Evolutionary conservation across 2,797 vertebrate genomes (phyloP).

Genomic region (Phrynocephalus vlangalii): DNA sequence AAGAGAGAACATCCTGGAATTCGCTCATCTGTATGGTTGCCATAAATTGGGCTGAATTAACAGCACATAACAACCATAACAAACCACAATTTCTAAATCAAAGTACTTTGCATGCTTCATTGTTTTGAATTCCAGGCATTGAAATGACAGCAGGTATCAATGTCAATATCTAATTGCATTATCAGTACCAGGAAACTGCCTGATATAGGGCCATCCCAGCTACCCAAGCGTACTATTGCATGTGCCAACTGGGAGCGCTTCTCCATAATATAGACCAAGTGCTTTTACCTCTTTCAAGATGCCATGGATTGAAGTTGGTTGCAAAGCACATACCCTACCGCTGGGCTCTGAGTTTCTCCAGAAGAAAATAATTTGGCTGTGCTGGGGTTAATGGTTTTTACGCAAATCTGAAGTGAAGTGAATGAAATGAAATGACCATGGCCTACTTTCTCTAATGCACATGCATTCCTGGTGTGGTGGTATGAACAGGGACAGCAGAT

Average conservation of each 20-base stretch:
- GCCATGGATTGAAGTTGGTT: too few species aligned
- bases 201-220: too few species aligned
- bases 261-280: not conserved
- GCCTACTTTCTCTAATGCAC: not conserved
- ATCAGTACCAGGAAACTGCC: not conserved
- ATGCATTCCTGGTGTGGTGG: not conserved
- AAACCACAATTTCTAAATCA: not conserved
- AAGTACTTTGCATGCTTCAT: not conserved
- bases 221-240: not conserved
- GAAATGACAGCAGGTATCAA: not conserved
- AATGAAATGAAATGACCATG: not conserved
- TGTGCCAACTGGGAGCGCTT: not conserved
- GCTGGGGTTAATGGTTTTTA: not conserved
- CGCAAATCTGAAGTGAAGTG: not conserved
- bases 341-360: not conserved
- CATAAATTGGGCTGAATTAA: not conserved
- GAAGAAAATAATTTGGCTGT: conserved; percentile 6
- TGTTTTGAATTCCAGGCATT: not conserved
- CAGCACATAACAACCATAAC: not conserved
- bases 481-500: not conserved
- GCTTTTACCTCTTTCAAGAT: too few species aligned
- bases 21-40: too few species aligned
- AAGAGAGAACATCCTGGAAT: too few species aligned
- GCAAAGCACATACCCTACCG: not conserved
- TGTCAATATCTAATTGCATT: too few species aligned